Conservation (phyloP, 2,888 invertebrate genomes). For the Desoria tigrina region DNA sequence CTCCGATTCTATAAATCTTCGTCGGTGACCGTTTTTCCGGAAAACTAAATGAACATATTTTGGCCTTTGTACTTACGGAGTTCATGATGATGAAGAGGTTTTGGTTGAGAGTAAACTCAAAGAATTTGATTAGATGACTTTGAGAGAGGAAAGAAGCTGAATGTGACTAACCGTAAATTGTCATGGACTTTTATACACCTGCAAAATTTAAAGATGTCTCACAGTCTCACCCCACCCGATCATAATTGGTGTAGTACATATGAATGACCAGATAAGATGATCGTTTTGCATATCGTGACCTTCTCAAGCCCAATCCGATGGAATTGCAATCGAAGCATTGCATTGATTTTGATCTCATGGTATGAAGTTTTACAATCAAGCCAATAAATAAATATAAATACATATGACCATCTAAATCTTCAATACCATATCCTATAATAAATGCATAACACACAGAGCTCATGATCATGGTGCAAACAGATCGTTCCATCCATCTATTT, state of each 20-base stretch:
- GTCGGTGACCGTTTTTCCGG: too few relatives aligned
- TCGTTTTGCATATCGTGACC: conserved; percentile 6
- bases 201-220: not conserved
- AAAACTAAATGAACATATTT: too few relatives aligned
- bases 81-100: conserved; percentile 29
- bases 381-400: too few relatives aligned
- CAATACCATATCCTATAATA: too few relatives aligned
- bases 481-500: conserved; percentile 4
- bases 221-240: conserved; percentile 12
- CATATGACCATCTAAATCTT: too few relatives aligned
- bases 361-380: too few relatives aligned
- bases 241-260: not conserved
- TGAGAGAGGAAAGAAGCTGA: conserved; percentile 22
- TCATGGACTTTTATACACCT: conserved; percentile 22
- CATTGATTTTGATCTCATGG: not conserved
- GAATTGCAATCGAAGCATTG: not conserved
- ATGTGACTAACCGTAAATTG: conserved; percentile 13
- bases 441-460: too few relatives aligned
- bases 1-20: not conserved
- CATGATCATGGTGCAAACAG: too few relatives aligned
- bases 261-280: conserved; percentile 8
- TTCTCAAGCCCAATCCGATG: not conserved
- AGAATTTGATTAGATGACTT: conserved; percentile 14
- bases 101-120: conserved; percentile 21
- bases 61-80: conserved; percentile 33